A percentile compares a stretch with the other conserved stretches of the same genome.
Conservation (phyloP, 2,888 invertebrate genomes). For the Macrosiphum euphorbiae region DNA sequence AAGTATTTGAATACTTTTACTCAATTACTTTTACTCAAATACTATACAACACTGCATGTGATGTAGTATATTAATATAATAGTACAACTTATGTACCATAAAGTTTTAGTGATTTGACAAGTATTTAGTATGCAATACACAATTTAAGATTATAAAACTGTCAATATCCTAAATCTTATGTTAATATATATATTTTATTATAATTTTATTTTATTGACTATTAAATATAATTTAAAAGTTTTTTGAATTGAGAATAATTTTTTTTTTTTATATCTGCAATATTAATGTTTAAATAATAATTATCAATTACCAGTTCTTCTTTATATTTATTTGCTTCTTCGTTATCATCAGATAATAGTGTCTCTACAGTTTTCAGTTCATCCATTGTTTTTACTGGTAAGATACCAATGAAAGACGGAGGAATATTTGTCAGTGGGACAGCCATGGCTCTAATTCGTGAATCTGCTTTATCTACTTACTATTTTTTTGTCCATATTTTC, state of each 20-base stretch:
- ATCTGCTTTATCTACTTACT: neutral
- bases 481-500: neutral
- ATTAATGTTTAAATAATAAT: neutral
- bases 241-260: too few relatives aligned
- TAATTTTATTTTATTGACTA: too few relatives aligned
- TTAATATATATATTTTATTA: too few relatives aligned
- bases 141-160: neutral
- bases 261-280: neutral
- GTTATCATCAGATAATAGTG: neutral
- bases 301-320: neutral
- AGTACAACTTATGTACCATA: too few relatives aligned
- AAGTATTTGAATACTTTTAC: too few relatives aligned
- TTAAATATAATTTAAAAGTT: too few relatives aligned
- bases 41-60: too few relatives aligned
- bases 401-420: neutral
- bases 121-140: too few relatives aligned
- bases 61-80: too few relatives aligned
- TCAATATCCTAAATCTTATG: too few relatives aligned
- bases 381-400: neutral
- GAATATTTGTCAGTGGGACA: neutral
- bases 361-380: neutral
- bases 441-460: slow-evolving; percentile 1
- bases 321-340: neutral
- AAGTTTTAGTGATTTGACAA: too few relatives aligned
- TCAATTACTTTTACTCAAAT: too few relatives aligned